Conservation (phyloP, 2,888 invertebrate genomes). For the Tinea trinotella region DNA sequence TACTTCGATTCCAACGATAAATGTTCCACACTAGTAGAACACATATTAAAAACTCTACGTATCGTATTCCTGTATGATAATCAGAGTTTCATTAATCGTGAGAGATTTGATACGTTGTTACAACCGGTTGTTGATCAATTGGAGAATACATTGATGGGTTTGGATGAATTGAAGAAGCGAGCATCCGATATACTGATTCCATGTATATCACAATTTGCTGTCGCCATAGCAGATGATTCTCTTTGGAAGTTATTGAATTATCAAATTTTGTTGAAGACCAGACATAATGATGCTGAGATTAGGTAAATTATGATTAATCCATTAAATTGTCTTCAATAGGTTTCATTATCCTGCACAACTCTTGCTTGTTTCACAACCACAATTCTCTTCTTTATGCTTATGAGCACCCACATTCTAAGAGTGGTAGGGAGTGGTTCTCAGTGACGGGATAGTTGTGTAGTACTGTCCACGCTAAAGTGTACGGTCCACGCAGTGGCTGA, state of each 20-base stretch:
- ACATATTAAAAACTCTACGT: conserved; percentile 81
- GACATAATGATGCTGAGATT: conserved; percentile 81
- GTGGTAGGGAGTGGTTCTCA: no score
- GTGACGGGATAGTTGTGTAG: no score
- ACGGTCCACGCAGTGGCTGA: no score
- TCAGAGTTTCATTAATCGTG: conserved; percentile 87
- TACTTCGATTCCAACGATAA: conserved; percentile 71
- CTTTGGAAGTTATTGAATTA: conserved; percentile 93
- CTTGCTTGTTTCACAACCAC: no score
- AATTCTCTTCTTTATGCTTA: no score
- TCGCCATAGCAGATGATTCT: conserved; percentile 87
- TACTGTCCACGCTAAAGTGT: no score
- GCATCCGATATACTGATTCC: conserved; percentile 77
- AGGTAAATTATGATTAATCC: conserved; percentile 36
- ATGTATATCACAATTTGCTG: conserved; percentile 86
- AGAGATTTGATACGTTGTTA: conserved; percentile 87
- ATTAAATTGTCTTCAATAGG: not conserved
- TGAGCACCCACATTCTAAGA: no score
- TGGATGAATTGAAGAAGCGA: conserved; percentile 72
- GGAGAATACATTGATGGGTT: conserved; percentile 80
- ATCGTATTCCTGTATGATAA: conserved; percentile 87
- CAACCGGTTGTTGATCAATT: conserved; percentile 92
- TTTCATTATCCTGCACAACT: no score
- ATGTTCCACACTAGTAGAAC: conserved; percentile 76
- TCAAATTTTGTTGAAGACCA: conserved; percentile 89